Evolutionary conservation across 2,113 vertebrate species (phyloP), one percentile per base, ranked within the genome.

Genomic region (Sardina pilchardus): DNA sequence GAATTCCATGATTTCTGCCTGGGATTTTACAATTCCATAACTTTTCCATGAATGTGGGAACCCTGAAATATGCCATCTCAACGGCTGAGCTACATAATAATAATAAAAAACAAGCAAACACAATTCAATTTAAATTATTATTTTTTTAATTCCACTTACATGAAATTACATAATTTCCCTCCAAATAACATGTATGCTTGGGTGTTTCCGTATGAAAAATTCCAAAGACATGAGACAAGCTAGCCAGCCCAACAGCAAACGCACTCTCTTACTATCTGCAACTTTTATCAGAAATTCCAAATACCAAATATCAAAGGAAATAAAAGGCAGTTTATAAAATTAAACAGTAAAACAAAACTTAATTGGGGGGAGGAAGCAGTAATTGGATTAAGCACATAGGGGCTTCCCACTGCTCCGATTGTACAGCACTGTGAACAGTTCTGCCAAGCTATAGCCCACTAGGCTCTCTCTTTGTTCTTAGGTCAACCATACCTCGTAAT

Each of bases 91-190:
- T 3, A 17, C 50, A 17, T 17, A 4, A 53, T 53, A n/a, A n/a
- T 17, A 53, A 19, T 19, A 53, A 19, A 53, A 24, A 82, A 85
- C 82, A 26, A 24, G 2, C 81, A 81, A 75, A 82, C 81, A 80
- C 50, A 71, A 81, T 90, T 82, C 83, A 88, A 81, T 88, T 83
- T 90, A 89, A 90, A 90, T 87, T 90, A 86, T 87, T 88, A 71
- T 88, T 83, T 78, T 91, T 89, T 93, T 96, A 94, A 94, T 95
- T 94, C 91, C 94, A 94, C 91, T 93, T 93, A 92, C 94, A 96
- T 94, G 94, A 94, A 94, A 94, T 92, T 93, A 94, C 94, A 94
- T 91, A 92, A 91, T 91, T 84, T 86, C 89, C 90, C 90, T 88
- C 93, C 93, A 93, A 93, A 90, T 89, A 92, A 90, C 93, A 93